Base-by-base conservation (phyloP, 2,888 invertebrate species). In the Andrena trimmerana region DNA sequence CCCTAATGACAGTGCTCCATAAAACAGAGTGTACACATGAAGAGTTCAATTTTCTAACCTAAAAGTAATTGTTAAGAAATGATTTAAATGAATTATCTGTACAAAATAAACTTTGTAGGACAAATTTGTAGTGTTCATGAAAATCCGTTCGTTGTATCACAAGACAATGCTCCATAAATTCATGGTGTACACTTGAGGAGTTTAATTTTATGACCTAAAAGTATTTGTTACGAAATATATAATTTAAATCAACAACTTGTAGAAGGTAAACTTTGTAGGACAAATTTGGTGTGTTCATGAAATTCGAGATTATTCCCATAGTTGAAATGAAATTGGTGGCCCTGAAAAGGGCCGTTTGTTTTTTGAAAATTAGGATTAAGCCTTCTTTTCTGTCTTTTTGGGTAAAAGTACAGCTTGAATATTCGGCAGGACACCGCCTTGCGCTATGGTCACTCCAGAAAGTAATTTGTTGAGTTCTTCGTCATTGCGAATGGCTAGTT, bases 371-470 rank as follows among this genome's bases (percentile, higher is more conserved):
- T 4, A 52, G 8, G 52, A 71, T 81, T 86, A 83, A 3, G 80
- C 72, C 33, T 88, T 88, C 68, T 88, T 88, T 6, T 88, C 87
- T 0, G 88, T 88, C 50, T 88, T 88, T 65, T 88, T 88, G 0
- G 88, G 88, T 7, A 87, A 5, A 8, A 88, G 94, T 24, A 96
- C 96, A 1, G 97, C 95, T 90, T 97, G 96, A 86, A 97, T 97
- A 91, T 97, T 96, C 0, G 97, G 97, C 91, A 98, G 92, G 0
- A 98, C 97, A 89, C 98, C 98, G 82, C 97, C 98, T 93, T 97
- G 97, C 24, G 97, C 96, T 91, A 98, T 97, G 36, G 97, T 97
- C 0, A 97, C 97, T 67, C 97, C 97, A 1, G 96, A 95, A 3
- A 98, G 94, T 69, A 98, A 94, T 92, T 96, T 97, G 93, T 97